A percentile compares a stretch with the other conserved stretches of the same genome.
These are phyloP conservation scores for Tychaedon coryphoeus DNA, from an alignment of 2,113 vertebrate genomes.

Conservation along the genomic window DNA sequence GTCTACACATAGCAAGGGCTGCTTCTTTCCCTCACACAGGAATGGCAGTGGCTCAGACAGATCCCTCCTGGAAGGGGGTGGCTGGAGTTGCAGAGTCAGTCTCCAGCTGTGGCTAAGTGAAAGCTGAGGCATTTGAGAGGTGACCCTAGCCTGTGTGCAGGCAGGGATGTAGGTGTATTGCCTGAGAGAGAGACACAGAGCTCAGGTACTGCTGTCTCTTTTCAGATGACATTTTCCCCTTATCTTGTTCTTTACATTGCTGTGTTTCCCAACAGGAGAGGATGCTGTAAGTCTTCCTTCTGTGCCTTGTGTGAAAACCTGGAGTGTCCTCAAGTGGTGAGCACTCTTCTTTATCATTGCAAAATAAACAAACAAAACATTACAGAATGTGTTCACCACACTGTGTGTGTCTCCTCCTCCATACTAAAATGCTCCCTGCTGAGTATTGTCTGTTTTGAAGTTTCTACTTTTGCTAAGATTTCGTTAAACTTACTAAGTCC, in stretches of 20 bases:
- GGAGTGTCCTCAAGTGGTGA: not conserved
- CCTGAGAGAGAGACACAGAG: not conserved
- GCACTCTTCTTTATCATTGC: not conserved
- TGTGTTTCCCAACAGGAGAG: not conserved
- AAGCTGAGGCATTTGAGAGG: not conserved
- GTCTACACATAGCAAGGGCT: not conserved
- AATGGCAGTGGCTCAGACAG: not conserved
- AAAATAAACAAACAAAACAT: not conserved
- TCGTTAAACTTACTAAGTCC: not conserved
- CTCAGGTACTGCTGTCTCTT: rapidly evolving
- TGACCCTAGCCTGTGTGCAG: too few relatives aligned
- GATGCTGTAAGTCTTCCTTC: not conserved
- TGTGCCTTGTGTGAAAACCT: not conserved
- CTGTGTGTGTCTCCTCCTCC: rapidly evolving
- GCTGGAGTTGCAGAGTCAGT: not conserved
- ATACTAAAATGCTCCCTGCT: not conserved
- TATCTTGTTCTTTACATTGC: rapidly evolving
- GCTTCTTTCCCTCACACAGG: rapidly evolving
- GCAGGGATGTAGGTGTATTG: too few relatives aligned
- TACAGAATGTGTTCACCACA: not conserved
- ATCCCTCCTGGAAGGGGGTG: not conserved
- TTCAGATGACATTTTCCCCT: not conserved
- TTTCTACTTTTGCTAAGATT: not conserved
- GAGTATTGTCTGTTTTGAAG: not conserved
- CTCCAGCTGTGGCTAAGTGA: rapidly evolving